phyloP scores from a whole-genome alignment of 1,140 invertebrate genomes.

The Drosophila murphyi region DNA sequence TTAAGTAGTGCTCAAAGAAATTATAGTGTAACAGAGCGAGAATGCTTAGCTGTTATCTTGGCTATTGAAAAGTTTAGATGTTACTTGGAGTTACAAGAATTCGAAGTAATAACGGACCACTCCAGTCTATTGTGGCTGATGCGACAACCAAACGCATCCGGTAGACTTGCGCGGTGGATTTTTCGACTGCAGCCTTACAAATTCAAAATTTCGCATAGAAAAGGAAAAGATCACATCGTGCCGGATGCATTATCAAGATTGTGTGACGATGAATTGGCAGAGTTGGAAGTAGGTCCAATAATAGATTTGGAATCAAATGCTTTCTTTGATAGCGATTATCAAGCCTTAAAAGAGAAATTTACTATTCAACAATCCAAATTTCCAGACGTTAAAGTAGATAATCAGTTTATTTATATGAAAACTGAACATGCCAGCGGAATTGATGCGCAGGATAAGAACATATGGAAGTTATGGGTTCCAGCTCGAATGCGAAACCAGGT shows the following conservation, averaged over 20 bases:
- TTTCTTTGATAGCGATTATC: background rate
- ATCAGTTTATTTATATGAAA: slow-evolving; percentile 1
- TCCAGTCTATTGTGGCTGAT: background rate
- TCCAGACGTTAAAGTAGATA: background rate
- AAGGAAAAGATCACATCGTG: background rate
- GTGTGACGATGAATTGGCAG: background rate
- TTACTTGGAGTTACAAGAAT: background rate
- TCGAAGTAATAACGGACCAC: background rate
- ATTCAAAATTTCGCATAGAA: background rate
- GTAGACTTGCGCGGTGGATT: background rate
- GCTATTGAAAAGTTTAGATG: background rate
- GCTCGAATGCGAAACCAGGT: too few species aligned
- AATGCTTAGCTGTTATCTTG: background rate
- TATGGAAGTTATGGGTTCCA: too few species aligned
- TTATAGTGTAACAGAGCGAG: background rate
- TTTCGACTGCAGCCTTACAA: background rate
- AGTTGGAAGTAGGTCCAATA: background rate
- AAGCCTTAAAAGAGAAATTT: background rate
- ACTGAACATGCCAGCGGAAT: background rate
- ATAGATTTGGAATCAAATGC: background rate
- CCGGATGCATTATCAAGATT: background rate
- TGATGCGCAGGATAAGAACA: background rate
- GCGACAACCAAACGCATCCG: background rate
- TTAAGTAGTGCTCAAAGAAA: background rate
- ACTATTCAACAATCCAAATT: background rate